These are phyloP conservation scores for Molossus alvarezi DNA, from an alignment of 2,797 vertebrate genomes.

Conservation along the genomic window DNA sequence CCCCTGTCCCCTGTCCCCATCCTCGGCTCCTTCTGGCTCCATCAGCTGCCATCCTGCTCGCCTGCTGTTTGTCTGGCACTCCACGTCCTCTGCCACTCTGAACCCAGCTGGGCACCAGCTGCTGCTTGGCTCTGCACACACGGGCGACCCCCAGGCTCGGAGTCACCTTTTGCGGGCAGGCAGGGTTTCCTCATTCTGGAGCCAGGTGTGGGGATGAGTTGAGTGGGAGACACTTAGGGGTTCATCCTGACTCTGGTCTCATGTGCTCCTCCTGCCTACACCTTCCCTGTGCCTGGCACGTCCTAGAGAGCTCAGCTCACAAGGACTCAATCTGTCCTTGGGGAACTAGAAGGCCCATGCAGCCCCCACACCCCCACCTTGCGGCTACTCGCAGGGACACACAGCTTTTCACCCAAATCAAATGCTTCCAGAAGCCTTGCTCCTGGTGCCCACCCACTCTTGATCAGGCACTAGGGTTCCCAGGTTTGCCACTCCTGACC, in stretches of 20 bases:
- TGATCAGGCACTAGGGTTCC: neutral
- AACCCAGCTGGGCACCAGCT: neutral
- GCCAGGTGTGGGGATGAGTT: neutral
- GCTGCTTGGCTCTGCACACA: conserved; percentile 21
- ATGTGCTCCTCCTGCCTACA: neutral
- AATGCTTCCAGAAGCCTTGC: neutral
- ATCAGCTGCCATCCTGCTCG: neutral
- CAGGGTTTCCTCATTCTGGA: conserved; percentile 24
- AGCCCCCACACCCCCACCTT: neutral
- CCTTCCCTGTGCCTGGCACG: neutral
- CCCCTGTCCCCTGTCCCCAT: neutral
- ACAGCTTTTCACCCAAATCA: neutral
- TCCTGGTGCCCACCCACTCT: neutral
- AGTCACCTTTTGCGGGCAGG: conserved; percentile 29
- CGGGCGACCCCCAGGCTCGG: neutral
- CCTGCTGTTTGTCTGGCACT: neutral
- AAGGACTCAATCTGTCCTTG: neutral
- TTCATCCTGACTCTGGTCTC: neutral
- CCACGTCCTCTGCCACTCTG: neutral
- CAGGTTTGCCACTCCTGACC: neutral
- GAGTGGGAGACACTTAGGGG: neutral
- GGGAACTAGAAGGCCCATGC: neutral
- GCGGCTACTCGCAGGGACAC: neutral
- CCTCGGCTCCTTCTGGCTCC: neutral
- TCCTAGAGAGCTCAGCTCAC: neutral